phyloP scores from a whole-genome alignment of 2,888 invertebrate species.

The Dermolepida albohirtum region DNA sequence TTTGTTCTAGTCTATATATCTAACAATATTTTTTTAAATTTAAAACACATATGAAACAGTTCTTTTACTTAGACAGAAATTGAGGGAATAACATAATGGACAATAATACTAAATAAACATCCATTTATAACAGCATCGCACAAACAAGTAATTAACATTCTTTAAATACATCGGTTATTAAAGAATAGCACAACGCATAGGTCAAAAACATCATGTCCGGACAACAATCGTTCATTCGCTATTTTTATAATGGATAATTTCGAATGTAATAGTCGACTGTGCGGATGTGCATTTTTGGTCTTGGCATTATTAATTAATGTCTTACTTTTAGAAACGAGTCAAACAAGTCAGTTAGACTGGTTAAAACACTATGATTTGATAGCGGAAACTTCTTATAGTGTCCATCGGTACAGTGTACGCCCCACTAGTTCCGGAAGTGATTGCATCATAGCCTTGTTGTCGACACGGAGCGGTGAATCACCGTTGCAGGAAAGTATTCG shows the following conservation, averaged over 20 bases:
- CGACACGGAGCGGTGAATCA: constrained; percentile 31
- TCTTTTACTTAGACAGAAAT: no score
- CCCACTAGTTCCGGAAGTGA: constrained; percentile 50
- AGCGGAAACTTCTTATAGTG: constrained; percentile 26
- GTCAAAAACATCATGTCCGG: constrained; percentile 5
- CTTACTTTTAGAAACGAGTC: constrained; percentile 10
- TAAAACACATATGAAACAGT: no score
- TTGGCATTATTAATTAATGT: neutral
- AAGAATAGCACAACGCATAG: neutral
- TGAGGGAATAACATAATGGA: no score
- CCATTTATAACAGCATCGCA: no score
- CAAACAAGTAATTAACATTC: constrained; percentile 19
- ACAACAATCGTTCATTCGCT: neutral
- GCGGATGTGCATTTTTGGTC: constrained; percentile 26
- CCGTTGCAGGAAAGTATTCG: constrained; percentile 14
- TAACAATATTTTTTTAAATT: no score
- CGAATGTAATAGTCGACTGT: neutral
- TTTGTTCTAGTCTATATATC: no score
- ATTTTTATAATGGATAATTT: neutral
- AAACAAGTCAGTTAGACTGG: no score
- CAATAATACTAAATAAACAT: no score
- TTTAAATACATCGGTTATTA: neutral
- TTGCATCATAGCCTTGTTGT: constrained; percentile 50
- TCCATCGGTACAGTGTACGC: constrained; percentile 17
- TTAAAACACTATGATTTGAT: constrained; percentile 1